phyloP scores from a whole-genome alignment of 2,113 vertebrate genomes.

The Dasyurus viverrinus region DNA sequence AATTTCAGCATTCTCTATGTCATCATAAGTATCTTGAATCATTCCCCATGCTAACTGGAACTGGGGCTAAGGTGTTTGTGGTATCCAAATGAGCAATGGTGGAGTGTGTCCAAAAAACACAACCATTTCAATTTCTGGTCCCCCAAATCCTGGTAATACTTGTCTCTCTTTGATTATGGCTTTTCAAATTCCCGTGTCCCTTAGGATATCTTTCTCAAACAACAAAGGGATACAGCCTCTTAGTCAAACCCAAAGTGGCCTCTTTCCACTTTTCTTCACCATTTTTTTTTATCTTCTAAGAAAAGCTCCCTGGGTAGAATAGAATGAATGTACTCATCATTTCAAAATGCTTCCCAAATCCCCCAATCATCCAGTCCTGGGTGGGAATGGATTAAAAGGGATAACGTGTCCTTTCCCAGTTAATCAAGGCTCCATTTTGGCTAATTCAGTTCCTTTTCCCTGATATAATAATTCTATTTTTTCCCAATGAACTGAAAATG shows the following conservation, averaged over 20 bases:
- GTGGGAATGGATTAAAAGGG: conserved; percentile 63
- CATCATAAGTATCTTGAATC: conserved; percentile 45
- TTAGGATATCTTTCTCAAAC: neutral
- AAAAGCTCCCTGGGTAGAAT: conserved; percentile 27
- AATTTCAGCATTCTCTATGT: neutral
- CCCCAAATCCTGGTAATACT: conserved; percentile 48
- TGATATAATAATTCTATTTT: conserved; percentile 74
- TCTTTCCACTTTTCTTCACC: neutral
- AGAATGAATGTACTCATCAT: conserved; percentile 62
- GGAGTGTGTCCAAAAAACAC: conserved; percentile 41
- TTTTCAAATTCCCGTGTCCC: neutral
- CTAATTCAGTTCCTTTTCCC: conserved; percentile 63
- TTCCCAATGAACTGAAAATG: conserved; percentile 74
- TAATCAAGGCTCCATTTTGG: conserved; percentile 69
- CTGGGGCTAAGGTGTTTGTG: conserved; percentile 57
- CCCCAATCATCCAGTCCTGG: conserved; percentile 34
- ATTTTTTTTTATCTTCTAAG: neutral
- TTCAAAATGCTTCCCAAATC: conserved; percentile 60
- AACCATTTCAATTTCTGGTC: conserved; percentile 51
- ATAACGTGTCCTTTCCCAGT: conserved; percentile 72
- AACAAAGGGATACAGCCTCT: conserved; percentile 32
- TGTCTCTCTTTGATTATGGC: conserved; percentile 47
- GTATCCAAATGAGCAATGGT: conserved; percentile 48
- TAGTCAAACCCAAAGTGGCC: conserved; percentile 40
- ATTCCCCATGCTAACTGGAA: conserved; percentile 54